These are phyloP conservation scores for Helicorthomorpha holstii DNA, from an alignment of 1,140 invertebrate species.

Conservation along the genomic window DNA sequence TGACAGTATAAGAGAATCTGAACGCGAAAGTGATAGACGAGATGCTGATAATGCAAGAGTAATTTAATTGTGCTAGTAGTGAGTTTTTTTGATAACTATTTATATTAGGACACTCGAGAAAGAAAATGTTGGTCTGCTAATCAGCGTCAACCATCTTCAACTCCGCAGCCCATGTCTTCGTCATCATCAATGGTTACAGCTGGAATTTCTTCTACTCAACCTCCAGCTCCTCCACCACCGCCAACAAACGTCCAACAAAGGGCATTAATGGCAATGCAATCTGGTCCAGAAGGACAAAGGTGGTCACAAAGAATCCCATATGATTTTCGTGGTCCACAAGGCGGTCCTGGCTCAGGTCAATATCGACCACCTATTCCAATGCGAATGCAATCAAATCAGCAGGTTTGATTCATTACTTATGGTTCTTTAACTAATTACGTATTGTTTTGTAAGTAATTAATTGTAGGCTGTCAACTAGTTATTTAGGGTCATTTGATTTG, in stretches of 20 bases:
- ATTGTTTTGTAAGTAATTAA: too few species aligned
- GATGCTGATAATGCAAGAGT: constrained; percentile 6
- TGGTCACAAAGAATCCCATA: not conserved
- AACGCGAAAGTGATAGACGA: constrained; percentile 3
- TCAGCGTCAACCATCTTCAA: not conserved
- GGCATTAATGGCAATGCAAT: not conserved
- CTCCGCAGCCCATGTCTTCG: not conserved
- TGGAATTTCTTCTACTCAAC: constrained; percentile 8
- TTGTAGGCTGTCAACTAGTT: too few species aligned
- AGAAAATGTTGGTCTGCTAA: constrained; percentile 4
- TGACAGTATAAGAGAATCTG: constrained; percentile 7
- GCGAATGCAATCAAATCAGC: constrained; percentile 7
- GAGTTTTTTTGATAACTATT: constrained; percentile 3
- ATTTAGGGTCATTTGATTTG: too few species aligned
- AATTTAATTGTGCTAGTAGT: not conserved
- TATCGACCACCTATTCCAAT: constrained; percentile 10
- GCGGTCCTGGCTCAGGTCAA: not conserved
- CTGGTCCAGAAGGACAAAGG: not conserved
- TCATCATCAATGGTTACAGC: constrained; percentile 10
- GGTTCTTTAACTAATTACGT: too few species aligned
- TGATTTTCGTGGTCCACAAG: constrained; percentile 6
- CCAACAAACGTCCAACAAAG: not conserved
- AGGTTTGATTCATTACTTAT: constrained; percentile 3
- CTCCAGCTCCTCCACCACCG: constrained; percentile 9
- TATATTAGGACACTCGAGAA: constrained; percentile 12